A percentile compares a stretch with the other conserved stretches of the same genome.
Evolutionary conservation across 1,140 invertebrate species (phyloP).

Genomic region (Drosophila ananassae): DNA sequence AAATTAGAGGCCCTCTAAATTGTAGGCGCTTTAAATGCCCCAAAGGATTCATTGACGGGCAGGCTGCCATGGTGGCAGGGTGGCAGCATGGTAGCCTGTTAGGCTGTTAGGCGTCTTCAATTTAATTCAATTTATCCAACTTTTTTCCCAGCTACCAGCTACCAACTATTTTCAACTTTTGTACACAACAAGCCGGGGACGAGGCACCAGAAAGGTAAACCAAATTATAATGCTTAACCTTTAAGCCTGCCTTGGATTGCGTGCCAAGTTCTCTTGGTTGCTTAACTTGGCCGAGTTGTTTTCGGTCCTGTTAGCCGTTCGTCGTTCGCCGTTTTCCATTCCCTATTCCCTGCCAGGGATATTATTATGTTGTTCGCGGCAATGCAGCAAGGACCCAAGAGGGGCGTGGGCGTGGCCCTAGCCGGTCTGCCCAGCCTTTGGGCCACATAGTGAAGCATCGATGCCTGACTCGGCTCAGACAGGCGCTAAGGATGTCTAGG

Average conservation of each 20-base stretch:
- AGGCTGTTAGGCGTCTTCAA: constrained; percentile 34
- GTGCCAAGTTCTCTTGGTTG: constrained; percentile 72
- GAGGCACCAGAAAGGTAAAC: constrained; percentile 53
- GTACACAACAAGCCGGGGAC: constrained; percentile 24
- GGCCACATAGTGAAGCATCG: constrained; percentile 6
- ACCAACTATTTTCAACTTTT: constrained; percentile 70
- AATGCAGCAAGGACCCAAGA: constrained; percentile 34
- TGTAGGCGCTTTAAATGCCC: constrained; percentile 37
- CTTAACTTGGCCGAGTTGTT: constrained; percentile 56
- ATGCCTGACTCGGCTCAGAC: constrained; percentile 10
- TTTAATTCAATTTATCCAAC: constrained; percentile 75
- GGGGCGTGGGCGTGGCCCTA: constrained; percentile 28
- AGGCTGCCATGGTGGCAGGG: background rate
- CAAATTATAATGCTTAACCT: constrained; percentile 82
- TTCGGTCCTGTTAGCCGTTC: background rate
- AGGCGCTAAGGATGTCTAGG: constrained; percentile 25
- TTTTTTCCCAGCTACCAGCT: constrained; percentile 28
- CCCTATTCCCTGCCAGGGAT: constrained; percentile 42
- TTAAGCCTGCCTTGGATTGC: constrained; percentile 74
- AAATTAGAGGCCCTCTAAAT: constrained; percentile 56
- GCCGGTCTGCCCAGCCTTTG: constrained; percentile 1
- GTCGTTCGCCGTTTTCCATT: background rate
- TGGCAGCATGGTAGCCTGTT: background rate
- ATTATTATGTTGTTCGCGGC: constrained; percentile 66
- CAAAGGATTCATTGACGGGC: constrained; percentile 14